Evolutionary conservation across 2,797 vertebrate genomes (phyloP), one percentile per base, ranked within the genome.

Genomic region (Coracias cyanogaster): DNA sequence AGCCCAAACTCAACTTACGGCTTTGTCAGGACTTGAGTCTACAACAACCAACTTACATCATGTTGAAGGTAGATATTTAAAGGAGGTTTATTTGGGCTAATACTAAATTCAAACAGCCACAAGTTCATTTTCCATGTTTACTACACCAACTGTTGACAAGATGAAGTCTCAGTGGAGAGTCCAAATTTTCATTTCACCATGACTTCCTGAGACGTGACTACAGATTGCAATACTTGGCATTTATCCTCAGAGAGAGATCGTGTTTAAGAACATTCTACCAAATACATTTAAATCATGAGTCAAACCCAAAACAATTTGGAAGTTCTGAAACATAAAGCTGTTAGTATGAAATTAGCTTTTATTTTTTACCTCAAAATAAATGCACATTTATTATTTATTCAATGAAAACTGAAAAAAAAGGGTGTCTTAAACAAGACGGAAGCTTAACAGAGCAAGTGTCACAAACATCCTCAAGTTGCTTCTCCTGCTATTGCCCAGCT

Each of bases 271-370:
- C 64, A 93, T 73, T 73, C 70, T 91, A 92, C 65, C 26, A 91
- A 93, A 90, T 89, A 72, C 77, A 89, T 84, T 92, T 76, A 66
- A 92, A 82, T 78, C 55, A 18, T 65, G 54, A 93, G 86, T 87
- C 80, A 62, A 90, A 95, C 15, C 20, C 33, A 89, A 93, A 96
- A 91, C 84, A 76, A 83, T 93, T 39, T 65, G 41, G 45, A 92
- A 93, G 22, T 93, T 97, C 65, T 92, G 90, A 88, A 97, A 94
- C 91, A 96, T 95, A 96, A 96, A 95, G 45, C 43, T 97, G 95
- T 96, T 97, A 98, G 97, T 98, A 97, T 55, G 97, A 98, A 98
- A 98, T 98, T 98, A 98, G 96, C 89, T 97, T 98, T 98, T 98
- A 98, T 98, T 98, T 89, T 97, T 98, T 87, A 98, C 95, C 88